Base-by-base conservation (phyloP, 2,888 invertebrate species). In the Leptothorax acervorum region DNA sequence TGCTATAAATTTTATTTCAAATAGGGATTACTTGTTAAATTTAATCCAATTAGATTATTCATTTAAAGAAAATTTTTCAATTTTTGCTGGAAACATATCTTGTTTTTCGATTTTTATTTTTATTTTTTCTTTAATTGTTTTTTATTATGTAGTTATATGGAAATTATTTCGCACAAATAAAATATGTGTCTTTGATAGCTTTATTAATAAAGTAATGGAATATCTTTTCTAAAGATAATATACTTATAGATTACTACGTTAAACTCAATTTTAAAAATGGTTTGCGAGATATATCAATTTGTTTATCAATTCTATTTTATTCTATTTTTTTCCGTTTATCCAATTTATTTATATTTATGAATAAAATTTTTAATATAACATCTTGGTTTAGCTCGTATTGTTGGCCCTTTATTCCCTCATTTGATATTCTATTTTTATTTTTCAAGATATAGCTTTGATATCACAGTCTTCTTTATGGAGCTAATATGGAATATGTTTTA, bases 161-260 rank as follows among this genome's bases (percentile, higher is more conserved):
- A 28, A 63, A 31, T 18, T 42, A 23, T 73, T 57, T 23, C 28
- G 11, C 2, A 12, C 6, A 4, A 73, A 63, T 35, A 35, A n/a
- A 45, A 23, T 4, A n/a, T 4, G n/a, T 6, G 9, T 83, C 83
- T 85, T 88, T 75, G 94, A 94, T 94, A 94, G 94, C 93, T 94
- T 94, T 93, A 94, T 94, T 93, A 94, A 94, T 93, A 94, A 93
- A 94, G 93, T 94, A 94, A 94, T 94, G 93, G 93, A 94, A 45
- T 75, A 42, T 60, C 39, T 23, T 9, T 62, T 23, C 6, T 55
- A 23, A 60, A 42, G 2, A 18, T 8, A 89, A 86, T 35, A 35
- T 35, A 55, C 93, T 35, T 5, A 92, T 93, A 93, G 93, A 93
- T 93, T 92, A 91, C 91, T 91, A 91, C 92, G 91, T 93, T 92